Conservation (phyloP, 1,140 invertebrate genomes). For the Eurosta solidaginis region DNA sequence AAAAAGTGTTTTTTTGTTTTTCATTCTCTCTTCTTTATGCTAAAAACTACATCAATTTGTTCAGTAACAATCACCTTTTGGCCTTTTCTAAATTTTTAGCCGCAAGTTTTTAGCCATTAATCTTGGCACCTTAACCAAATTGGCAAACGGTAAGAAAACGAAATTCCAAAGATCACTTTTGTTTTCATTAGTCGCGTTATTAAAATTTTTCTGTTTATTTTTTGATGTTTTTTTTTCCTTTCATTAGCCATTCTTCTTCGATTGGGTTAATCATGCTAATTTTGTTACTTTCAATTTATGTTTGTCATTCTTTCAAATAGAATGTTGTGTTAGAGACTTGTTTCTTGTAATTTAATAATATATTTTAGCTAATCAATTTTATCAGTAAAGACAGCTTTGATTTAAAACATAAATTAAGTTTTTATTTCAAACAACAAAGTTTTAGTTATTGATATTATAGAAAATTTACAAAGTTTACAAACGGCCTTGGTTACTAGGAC, state of each 20-base stretch:
- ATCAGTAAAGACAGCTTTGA: too few species aligned
- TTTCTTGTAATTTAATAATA: not conserved
- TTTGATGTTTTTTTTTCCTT: not conserved
- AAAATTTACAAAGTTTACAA: too few species aligned
- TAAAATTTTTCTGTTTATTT: not conserved
- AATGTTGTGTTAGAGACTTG: too few species aligned
- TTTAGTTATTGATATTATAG: too few species aligned
- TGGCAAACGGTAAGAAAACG: not conserved
- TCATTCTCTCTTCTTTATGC: too few species aligned
- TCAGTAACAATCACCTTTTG: not conserved
- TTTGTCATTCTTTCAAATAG: not conserved
- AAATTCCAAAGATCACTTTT: not conserved
- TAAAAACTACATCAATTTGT: too few species aligned
- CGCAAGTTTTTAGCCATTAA: not conserved
- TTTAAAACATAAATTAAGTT: too few species aligned
- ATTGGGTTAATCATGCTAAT: slow-evolving; percentile 5
- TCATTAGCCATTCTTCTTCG: not conserved
- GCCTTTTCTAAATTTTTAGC: not conserved
- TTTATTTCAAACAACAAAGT: too few species aligned
- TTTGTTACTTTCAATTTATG: not conserved
- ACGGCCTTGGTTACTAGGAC: too few species aligned
- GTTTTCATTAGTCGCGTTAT: not conserved
- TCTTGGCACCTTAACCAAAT: not conserved
- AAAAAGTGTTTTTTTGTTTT: too few species aligned
- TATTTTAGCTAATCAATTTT: too few species aligned